Evolutionary conservation across 1,140 invertebrate genomes (phyloP), one percentile per base, ranked within the genome.

Genomic region (Drosophila arizonae): DNA sequence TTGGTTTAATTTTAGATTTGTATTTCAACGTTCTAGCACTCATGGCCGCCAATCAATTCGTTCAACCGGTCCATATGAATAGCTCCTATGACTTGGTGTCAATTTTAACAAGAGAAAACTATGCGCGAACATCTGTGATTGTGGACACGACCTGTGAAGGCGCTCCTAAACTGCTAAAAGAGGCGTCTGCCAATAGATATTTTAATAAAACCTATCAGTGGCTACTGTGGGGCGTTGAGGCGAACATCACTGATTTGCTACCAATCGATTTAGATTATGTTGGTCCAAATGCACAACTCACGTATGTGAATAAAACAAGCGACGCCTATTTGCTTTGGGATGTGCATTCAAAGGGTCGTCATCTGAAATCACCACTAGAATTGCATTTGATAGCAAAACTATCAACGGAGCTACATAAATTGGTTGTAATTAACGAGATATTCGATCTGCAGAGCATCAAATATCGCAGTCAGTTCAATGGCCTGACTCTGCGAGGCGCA

Each of bases 131-230:
- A n/a, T 10, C 77, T 10, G 68, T 90, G 15, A 45, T 90, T 21
- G 71, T 88, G 10, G 72, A 90, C 57, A 62, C 77, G 0, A 28
- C 1, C 21, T 90, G 88, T 10, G 57, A 54, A 4, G 73, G 65
- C 3, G 41, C 75, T 3, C 8, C n/a, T 21, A 41, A 17, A 0
- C 52, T 90, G 0, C 55, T 90, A 3, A 52, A 9, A 4, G 52
- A 76, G 62, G 85, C 81, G 13, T 77, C 88, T 48, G 24, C 26
- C 6, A 17, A 58, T 36, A 72, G 72, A 45, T 86, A 63, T 21
- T 90, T 86, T 33, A 90, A 90, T 48, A 90, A 86, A 55, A 86
- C 88, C 6, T 90, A 90, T 67, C 89, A 90, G 50, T 90, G 88
- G 88, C 10, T 90, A 4, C 33, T 90, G 2, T 88, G 75, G 81